These are phyloP conservation scores for Spilogale gracilis DNA, from an alignment of 2,113 vertebrate species.

Conservation along the genomic window DNA sequence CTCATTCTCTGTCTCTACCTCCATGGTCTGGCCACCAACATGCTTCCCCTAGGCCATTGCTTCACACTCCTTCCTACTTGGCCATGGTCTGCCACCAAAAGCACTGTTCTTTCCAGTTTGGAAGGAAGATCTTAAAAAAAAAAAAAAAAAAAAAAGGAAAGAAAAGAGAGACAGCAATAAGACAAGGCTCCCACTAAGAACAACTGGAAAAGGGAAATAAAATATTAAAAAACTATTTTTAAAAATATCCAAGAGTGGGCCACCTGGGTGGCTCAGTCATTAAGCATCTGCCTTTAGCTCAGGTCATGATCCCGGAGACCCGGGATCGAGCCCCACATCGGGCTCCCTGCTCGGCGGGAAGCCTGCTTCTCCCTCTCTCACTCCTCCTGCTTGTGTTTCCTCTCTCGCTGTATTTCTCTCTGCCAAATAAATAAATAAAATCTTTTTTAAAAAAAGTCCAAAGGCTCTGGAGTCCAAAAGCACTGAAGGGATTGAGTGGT, in stretches of 20 bases:
- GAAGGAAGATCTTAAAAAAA: background rate
- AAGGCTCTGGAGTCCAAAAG: background rate
- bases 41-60: background rate
- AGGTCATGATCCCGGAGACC: too few relatives aligned
- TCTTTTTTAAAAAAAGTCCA: background rate
- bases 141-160: background rate
- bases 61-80: background rate
- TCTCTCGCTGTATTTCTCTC: too few relatives aligned
- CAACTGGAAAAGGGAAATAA: background rate
- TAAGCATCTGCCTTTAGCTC: too few relatives aligned
- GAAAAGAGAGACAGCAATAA: background rate
- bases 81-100: background rate
- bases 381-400: too few relatives aligned
- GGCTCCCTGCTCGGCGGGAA: too few relatives aligned
- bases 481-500: background rate
- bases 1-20: background rate
- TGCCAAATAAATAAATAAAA: background rate
- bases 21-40: background rate
- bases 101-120: background rate
- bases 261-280: too few relatives aligned
- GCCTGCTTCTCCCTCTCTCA: too few relatives aligned
- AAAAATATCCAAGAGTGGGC: background rate
- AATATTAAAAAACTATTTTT: background rate
- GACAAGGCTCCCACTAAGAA: background rate
- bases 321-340: too few relatives aligned